These are phyloP conservation scores for Poliocrania exsul DNA, from an alignment of 2,797 vertebrate genomes.

Conservation along the genomic window DNA sequence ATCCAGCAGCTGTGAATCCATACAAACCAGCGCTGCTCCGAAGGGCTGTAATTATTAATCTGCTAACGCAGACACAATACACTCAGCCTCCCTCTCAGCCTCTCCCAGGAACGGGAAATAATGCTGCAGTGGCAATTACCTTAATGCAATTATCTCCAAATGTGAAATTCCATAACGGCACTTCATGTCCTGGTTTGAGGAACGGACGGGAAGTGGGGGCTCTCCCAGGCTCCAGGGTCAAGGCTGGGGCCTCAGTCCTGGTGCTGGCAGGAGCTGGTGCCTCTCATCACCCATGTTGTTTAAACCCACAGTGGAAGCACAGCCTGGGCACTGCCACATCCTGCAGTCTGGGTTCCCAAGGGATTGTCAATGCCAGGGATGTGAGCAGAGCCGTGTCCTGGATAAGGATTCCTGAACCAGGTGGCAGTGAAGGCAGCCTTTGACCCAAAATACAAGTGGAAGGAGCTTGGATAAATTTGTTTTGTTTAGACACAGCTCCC, in stretches of 20 bases:
- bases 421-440: accelerated
- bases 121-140: conserved; percentile 33
- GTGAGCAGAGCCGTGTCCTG: accelerated
- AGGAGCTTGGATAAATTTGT: neutral
- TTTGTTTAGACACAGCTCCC: neutral
- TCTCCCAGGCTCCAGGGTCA: neutral
- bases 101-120: conserved; percentile 3
- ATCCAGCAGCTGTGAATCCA: conserved; percentile 8
- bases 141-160: conserved; percentile 20
- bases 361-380: accelerated
- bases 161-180: neutral
- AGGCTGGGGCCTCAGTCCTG: accelerated
- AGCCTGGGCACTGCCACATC: accelerated
- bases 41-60: conserved; percentile 37
- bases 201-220: accelerated
- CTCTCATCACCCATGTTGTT: accelerated
- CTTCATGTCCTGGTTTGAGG: accelerated
- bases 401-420: neutral
- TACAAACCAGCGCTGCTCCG: neutral
- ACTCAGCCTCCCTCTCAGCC: conserved; percentile 31
- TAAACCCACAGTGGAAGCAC: neutral
- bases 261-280: accelerated
- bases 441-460: accelerated
- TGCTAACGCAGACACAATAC: conserved; percentile 37
- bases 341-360: neutral